phyloP scores from a whole-genome alignment of 2,888 invertebrate genomes.

The Ectobius pallidus region DNA sequence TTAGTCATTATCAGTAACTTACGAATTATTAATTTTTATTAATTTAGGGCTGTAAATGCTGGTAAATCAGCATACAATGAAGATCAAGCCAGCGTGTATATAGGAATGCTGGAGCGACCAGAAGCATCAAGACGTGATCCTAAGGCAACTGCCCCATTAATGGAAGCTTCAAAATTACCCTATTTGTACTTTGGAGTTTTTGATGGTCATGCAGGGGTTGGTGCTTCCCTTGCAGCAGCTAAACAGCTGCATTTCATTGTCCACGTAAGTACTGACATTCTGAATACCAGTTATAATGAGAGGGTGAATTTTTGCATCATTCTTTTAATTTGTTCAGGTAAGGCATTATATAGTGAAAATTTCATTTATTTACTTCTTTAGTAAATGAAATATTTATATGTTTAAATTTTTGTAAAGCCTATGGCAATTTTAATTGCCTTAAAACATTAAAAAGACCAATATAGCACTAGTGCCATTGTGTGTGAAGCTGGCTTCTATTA shows the following conservation, averaged over 20 bases:
- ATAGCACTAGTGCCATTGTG: no score
- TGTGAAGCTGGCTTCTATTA: no score
- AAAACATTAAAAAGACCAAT: no score
- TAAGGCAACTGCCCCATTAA: background rate
- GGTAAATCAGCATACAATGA: slow-evolving; percentile 80
- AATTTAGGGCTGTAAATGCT: slow-evolving; percentile 73
- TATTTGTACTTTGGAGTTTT: slow-evolving; percentile 81
- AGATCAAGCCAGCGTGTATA: slow-evolving; percentile 67
- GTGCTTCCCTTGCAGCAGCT: slow-evolving; percentile 78
- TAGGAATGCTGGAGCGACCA: slow-evolving; percentile 48
- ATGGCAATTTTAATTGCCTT: no score
- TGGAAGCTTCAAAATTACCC: slow-evolving; percentile 56
- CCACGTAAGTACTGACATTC: slow-evolving; percentile 59
- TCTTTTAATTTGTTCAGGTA: background rate
- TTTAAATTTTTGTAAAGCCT: no score
- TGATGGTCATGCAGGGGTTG: slow-evolving; percentile 86
- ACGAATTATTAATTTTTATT: no score
- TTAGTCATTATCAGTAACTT: no score
- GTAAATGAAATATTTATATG: no score
- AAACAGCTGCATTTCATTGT: slow-evolving; percentile 79
- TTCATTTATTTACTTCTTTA: no score
- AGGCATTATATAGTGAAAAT: background rate
- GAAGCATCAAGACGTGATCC: slow-evolving; percentile 27
- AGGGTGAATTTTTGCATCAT: background rate
- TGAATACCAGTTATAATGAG: background rate